A percentile compares a stretch with the other conserved stretches of the same genome.
phyloP scores from a whole-genome alignment of 2,888 invertebrate genomes.

The Syrphus vitripennis region DNA sequence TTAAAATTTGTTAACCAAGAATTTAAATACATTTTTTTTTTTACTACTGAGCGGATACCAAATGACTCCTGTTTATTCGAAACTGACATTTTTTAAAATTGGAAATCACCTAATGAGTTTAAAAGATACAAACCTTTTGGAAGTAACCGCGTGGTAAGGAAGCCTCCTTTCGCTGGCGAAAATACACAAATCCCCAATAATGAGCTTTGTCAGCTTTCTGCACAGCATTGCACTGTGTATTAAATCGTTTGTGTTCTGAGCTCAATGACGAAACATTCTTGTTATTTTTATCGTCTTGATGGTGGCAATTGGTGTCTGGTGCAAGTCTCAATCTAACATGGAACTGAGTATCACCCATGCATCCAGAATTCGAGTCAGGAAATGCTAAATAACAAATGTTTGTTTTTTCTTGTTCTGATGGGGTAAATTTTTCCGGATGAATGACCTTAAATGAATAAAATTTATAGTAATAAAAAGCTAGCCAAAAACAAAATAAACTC shows the following conservation, averaged over 20 bases:
- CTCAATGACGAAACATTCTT: slow-evolving; percentile 76
- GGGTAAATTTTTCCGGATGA: slow-evolving; percentile 81
- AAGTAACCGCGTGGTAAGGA: slow-evolving; percentile 97
- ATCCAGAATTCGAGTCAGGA: slow-evolving; percentile 99
- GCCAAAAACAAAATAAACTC: slow-evolving; percentile 66
- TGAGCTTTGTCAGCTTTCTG: slow-evolving; percentile 92
- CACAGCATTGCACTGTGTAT: slow-evolving; percentile 88
- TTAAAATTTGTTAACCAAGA: too few relatives aligned
- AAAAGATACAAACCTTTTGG: slow-evolving; percentile 87
- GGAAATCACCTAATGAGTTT: too few relatives aligned
- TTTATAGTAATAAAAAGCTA: too few relatives aligned
- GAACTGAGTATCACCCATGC: slow-evolving; percentile 99
- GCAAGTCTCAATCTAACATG: slow-evolving; percentile 93
- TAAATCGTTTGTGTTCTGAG: slow-evolving; percentile 86
- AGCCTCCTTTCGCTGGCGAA: slow-evolving; percentile 97
- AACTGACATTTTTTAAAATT: too few relatives aligned
- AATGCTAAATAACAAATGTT: slow-evolving; percentile 99
- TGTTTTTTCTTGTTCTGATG: slow-evolving; percentile 93
- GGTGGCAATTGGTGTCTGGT: slow-evolving; percentile 81
- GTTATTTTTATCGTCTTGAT: slow-evolving; percentile 2
- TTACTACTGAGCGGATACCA: too few relatives aligned
- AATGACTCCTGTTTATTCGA: too few relatives aligned
- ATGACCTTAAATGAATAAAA: slow-evolving; percentile 51
- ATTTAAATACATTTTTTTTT: too few relatives aligned
- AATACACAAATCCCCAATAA: slow-evolving; percentile 99